Evolutionary conservation across 92 coral and sea anemone genomes (phyloP), one percentile per base, ranked within the genome.

Genomic region (Nematostella vectensis): DNA sequence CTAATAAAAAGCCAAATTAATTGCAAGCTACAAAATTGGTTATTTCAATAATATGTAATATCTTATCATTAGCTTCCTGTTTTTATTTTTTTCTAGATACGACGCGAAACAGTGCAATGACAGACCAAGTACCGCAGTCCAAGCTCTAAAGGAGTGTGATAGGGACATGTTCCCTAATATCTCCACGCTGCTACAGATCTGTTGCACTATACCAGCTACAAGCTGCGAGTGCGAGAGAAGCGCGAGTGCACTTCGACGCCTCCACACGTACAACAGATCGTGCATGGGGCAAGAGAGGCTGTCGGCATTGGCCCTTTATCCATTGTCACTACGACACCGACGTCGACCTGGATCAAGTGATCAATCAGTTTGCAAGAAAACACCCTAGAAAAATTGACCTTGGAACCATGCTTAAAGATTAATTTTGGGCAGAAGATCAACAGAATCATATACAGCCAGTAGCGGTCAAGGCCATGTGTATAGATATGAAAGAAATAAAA

Each of bases 91-190:
- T n/a, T n/a, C n/a, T n/a, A n/a, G n/a, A n/a, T n/a, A n/a, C n/a
- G n/a, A n/a, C n/a, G n/a, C n/a, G n/a, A n/a, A n/a, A n/a, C n/a
- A n/a, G n/a, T n/a, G n/a, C n/a, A n/a, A n/a, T n/a, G n/a, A n/a
- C 62, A 36, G 58, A 33, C 67, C 67, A 45, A 50, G 28, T 57
- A 58, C 55, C 48, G 53, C 75, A 43, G 75, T 57, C n/a, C 31
- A 47, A 37, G 54, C 65, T 25, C 47, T 67, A 64, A 55, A 55
- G 56, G 57, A 67, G 75, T 69, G 63, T 43, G 30, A 69, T 29
- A 31, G 59, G 57, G 68, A 59, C 22, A 48, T 25, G 58, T 20
- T 24, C 24, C 52, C 67, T 3, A 68, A 68, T 38, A 22, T 58
- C 27, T 50, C 48, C 28, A 25, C 31, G 36, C 62, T 57, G 30